Base-by-base conservation (phyloP, 1,140 invertebrate species). In the Frieseomelitta varia region DNA sequence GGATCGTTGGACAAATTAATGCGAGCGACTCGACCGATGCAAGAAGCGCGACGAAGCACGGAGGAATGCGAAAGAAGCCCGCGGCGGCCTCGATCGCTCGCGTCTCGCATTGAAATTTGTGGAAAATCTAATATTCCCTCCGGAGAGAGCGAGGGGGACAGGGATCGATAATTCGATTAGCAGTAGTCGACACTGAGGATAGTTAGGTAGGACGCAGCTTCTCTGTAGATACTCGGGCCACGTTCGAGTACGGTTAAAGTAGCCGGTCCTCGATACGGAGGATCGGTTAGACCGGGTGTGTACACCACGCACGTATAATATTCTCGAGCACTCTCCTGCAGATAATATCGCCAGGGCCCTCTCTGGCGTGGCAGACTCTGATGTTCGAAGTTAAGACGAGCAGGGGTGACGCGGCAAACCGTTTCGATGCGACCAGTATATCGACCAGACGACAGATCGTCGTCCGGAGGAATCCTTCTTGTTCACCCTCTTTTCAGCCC, bases 131-230 rank as follows among this genome's bases (percentile, higher is more conserved):
- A 90, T 90, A 90, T 90, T 90, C 85, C 56, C 83, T 68, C 27
- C 69, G 76, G 15, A 80, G 85, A 77, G 88, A 80, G 84, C 65
- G 65, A 19, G 71, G 78, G 78, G 84, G 77, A 79, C 85, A 74
- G 80, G 91, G 90, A 91, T 92, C 91, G 91, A 92, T 92, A 92
- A 91, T 90, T 90, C 90, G 90, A 91, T 92, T 92, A 92, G 88
- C 88, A 91, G 84, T 88, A 89, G 88, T 90, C 85, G 87, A 82
- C 84, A 89, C 78, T 79, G 88, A 87, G 81, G 34, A 79, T 69
- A 79, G 81, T 84, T 84, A 79, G 81, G 67, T 51, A 24, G 76
- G 76, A 84, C 75, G 76, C 55, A 55, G 34, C 78, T 80, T 61
- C 78, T 84, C 83, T 67, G 69, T 47, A 80, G 77, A 78, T 19